These are phyloP conservation scores for Acridotheres tristis DNA, from an alignment of 2,797 vertebrate genomes.

Conservation along the genomic window DNA sequence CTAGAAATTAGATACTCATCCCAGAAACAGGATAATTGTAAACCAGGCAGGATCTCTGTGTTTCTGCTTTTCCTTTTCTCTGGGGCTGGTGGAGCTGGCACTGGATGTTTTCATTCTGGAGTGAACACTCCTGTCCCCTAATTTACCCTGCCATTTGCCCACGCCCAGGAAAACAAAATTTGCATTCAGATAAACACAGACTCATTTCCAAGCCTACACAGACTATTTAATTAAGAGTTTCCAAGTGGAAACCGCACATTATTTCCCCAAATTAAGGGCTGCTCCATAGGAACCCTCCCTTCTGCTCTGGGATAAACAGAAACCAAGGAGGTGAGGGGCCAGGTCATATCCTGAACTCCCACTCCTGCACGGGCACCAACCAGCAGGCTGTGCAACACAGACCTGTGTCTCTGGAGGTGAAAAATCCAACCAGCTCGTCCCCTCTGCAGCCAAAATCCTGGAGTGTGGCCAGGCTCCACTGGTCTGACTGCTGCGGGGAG, in stretches of 20 bases:
- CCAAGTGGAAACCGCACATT: not conserved
- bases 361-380: not conserved
- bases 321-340: not conserved
- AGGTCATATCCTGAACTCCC: not conserved
- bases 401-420: not conserved
- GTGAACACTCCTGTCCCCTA: not conserved
- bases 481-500: constrained; percentile 24
- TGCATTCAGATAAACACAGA: constrained; percentile 27
- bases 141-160: not conserved
- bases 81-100: rapidly evolving
- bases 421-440: constrained; percentile 3
- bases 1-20: not conserved
- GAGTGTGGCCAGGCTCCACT: constrained; percentile 5
- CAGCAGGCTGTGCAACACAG: not conserved
- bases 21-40: not conserved
- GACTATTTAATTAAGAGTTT: constrained; percentile 51
- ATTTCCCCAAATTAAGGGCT: constrained; percentile 26
- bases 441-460: not conserved
- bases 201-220: not conserved
- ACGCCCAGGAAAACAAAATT: constrained; percentile 9
- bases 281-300: not conserved
- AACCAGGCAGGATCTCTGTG: not conserved
- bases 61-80: not conserved
- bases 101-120: not conserved
- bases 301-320: constrained; percentile 22